phyloP scores from a whole-genome alignment of 2,797 vertebrate genomes.

The Mionectes olivaceus region DNA sequence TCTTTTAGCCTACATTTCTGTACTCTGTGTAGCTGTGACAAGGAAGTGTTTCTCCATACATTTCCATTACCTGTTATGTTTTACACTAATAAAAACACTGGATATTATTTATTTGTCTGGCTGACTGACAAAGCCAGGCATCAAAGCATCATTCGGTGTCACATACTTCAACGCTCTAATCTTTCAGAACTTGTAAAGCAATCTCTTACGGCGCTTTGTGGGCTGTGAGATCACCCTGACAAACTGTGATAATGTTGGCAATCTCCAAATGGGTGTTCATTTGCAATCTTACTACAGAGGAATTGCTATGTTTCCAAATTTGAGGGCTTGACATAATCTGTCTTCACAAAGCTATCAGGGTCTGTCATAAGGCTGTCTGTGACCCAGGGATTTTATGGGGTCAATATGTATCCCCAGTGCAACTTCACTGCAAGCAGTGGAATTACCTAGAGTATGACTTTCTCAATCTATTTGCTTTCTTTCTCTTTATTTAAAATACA shows the following conservation, averaged over 20 bases:
- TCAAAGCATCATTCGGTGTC: constrained; percentile 63
- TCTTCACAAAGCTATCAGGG: constrained; percentile 55
- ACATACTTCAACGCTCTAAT: constrained; percentile 68
- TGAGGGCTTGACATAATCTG: constrained; percentile 63
- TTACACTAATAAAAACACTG: constrained; percentile 40
- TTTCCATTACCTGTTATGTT: constrained; percentile 56
- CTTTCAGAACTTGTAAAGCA: constrained; percentile 68
- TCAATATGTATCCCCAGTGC: constrained; percentile 25
- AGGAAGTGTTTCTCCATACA: not conserved
- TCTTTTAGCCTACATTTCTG: not conserved
- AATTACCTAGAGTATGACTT: not conserved
- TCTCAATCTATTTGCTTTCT: not conserved
- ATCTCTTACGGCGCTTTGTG: constrained; percentile 53
- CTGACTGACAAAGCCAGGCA: constrained; percentile 63
- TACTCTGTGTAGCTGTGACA: not conserved
- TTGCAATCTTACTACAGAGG: constrained; percentile 65
- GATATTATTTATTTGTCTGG: constrained; percentile 64
- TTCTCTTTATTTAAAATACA: not conserved
- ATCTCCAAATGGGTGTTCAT: constrained; percentile 70
- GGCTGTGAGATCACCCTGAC: constrained; percentile 69
- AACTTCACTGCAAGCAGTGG: not conserved
- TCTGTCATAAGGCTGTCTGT: constrained; percentile 42
- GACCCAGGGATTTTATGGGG: constrained; percentile 47
- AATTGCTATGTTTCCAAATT: constrained; percentile 62
- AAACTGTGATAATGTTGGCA: constrained; percentile 73